Conservation (phyloP, 2,113 vertebrate species). For the Austrofundulus limnaeus region DNA sequence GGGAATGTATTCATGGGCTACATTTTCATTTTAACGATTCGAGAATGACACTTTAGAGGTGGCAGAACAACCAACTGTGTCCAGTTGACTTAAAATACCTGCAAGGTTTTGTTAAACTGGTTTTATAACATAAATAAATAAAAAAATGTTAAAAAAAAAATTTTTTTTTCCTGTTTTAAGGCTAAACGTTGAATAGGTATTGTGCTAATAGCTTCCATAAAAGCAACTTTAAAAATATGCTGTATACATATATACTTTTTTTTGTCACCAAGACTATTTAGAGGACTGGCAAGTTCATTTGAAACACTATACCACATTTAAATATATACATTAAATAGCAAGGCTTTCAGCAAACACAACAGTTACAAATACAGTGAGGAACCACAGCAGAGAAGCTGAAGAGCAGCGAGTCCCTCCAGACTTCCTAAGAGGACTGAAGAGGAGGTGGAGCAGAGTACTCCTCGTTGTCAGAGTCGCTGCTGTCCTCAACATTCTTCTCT, state of each 20-base stretch:
- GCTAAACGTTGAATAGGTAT: not conserved
- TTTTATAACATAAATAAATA: not conserved
- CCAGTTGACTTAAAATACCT: no score
- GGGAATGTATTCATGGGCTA: no score
- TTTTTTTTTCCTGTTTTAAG: conserved; percentile 8
- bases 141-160: not conserved
- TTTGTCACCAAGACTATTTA: conserved; percentile 7
- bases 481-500: conserved; percentile 91
- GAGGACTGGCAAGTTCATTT: conserved; percentile 17
- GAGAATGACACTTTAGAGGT: no score
- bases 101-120: not conserved
- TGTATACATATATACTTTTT: conserved; percentile 12
- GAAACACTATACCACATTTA: conserved; percentile 46
- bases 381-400: conserved; percentile 82
- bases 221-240: conserved; percentile 8
- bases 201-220: conserved; percentile 5
- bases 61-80: no score
- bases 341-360: conserved; percentile 84
- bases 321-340: conserved; percentile 70
- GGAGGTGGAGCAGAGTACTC: conserved; percentile 85
- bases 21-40: no score
- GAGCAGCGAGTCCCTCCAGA: conserved; percentile 62
- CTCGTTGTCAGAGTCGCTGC: conserved; percentile 90
- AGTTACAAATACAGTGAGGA: conserved; percentile 83
- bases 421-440: conserved; percentile 52